Base-by-base conservation (phyloP, 2,888 invertebrate species). In the Euplexia lucipara region DNA sequence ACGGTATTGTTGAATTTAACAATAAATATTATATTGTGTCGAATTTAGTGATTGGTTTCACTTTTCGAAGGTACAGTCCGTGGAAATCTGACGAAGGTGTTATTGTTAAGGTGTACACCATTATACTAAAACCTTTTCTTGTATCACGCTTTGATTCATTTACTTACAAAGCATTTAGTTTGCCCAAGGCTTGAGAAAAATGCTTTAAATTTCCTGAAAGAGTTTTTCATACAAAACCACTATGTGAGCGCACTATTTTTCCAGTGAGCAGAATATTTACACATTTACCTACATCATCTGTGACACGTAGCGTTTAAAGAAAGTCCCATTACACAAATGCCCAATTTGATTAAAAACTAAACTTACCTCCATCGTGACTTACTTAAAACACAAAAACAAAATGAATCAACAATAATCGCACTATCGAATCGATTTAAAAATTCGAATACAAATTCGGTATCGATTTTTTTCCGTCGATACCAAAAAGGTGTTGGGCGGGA, bases 401-500 rank as follows among this genome's bases (percentile, higher is more conserved):
- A 54, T 60, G 41, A 59, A 51, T 76, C 70, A 61, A 77, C 32
- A 65, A 66, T 49, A 67, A 75, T 57, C 48, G 77, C 63, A 66
- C 32, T 60, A 73, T 60, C 59, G 44, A 69, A 79, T 78, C 71
- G 64, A 75, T 76, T 58, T 61, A 60, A 73, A 58, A 81, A 79
- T 63, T 47, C 69, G 68, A 81, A 78, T 77, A 73, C 82, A 82
- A 80, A 82, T 90, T 87, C 83, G 83, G 85, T 86, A 91, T 89
- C 88, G 86, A 87, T 88, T 91, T 91, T 92, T n/a, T 90, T 87
- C 59, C 76, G 85, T 88, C 85, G 89, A 88, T 90, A 90, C 87
- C 88, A 88, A 90, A 91, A 92, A 89, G 90, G 91, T 86, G 88
- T 85, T 87, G 92, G 94, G 94, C 93, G 94, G 89, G 87, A 89